These are phyloP conservation scores for Pentalonia nigronervosa DNA, from an alignment of 1,140 invertebrate genomes.

Conservation along the genomic window DNA sequence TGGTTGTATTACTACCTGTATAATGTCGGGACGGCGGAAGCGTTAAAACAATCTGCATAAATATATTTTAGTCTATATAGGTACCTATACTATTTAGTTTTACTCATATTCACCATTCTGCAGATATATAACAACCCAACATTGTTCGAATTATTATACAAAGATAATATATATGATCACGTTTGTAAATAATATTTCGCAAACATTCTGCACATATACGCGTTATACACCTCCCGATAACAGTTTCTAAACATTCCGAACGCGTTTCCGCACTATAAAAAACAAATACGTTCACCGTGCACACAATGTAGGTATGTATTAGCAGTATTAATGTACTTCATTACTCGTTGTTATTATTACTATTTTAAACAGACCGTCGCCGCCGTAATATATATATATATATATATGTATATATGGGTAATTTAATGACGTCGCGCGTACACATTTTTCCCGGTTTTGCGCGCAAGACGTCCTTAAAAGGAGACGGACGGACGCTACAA, in stretches of 20 bases:
- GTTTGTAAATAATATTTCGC: neutral
- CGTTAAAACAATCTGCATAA: conserved; percentile 17
- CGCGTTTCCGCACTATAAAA: neutral
- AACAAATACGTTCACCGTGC: neutral
- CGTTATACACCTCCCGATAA: neutral
- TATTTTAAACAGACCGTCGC: neutral
- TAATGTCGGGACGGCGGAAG: neutral
- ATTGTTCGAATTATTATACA: neutral
- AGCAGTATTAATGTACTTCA: neutral
- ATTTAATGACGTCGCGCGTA: neutral
- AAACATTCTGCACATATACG: neutral
- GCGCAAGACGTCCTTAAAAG: conserved; percentile 41
- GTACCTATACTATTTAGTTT: neutral
- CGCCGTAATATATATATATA: too few relatives aligned
- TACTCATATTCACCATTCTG: neutral
- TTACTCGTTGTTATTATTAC: conserved; percentile 24
- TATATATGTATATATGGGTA: neutral
- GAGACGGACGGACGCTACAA: neutral
- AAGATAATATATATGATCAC: neutral
- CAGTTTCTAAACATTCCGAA: conserved; percentile 7
- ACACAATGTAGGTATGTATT: neutral
- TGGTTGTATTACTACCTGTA: neutral
- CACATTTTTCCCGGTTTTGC: neutral
- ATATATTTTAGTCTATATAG: neutral
- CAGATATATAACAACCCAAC: neutral